These are phyloP conservation scores for Lasiurus cinereus DNA, from an alignment of 2,113 vertebrate species.

Conservation along the genomic window DNA sequence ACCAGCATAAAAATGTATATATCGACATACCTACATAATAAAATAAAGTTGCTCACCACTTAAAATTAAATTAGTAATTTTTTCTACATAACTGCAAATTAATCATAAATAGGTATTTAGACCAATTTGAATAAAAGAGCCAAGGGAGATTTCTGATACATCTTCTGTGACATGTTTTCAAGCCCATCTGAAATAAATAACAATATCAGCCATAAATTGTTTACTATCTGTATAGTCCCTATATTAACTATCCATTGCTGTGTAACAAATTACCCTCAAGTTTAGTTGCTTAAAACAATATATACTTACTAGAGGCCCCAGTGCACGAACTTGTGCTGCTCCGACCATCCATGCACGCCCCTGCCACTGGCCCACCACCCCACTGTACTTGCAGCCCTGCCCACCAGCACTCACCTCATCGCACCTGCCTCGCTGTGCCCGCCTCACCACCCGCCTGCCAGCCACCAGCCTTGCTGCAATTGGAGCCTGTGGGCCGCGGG, in stretches of 20 bases:
- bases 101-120: neutral
- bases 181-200: neutral
- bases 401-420: too few species aligned
- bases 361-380: too few species aligned
- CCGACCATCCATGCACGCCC: too few species aligned
- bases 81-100: conserved; percentile 40
- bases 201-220: neutral
- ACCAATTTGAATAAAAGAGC: conserved; percentile 23
- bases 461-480: too few species aligned
- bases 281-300: neutral
- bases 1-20: neutral
- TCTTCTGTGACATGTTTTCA: neutral
- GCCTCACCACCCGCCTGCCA: too few species aligned
- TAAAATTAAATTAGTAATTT: conserved; percentile 44
- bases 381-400: too few species aligned
- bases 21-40: neutral
- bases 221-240: neutral
- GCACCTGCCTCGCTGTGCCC: too few species aligned
- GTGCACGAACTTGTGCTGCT: too few species aligned
- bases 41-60: conserved; percentile 40
- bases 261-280: neutral
- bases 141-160: conserved; percentile 12
- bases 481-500: too few species aligned
- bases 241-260: neutral
- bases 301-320: neutral